These are phyloP conservation scores for Hormaphis cornu DNA, from an alignment of 1,140 invertebrate species.

Conservation along the genomic window DNA sequence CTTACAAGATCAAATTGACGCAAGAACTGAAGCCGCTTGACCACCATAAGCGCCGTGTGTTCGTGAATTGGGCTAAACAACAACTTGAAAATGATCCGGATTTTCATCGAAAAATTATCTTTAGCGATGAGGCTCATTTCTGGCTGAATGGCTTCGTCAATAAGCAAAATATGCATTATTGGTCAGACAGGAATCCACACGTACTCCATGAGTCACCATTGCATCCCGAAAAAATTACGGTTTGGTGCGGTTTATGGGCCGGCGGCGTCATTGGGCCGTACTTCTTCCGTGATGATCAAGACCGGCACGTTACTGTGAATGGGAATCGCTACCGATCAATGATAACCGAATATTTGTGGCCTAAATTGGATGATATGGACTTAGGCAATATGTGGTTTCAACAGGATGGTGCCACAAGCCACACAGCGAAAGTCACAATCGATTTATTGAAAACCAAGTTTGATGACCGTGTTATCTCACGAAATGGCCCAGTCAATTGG, in stretches of 20 bases:
- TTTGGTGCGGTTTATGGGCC: constrained; percentile 35
- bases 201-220: constrained; percentile 39
- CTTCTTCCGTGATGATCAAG: not conserved
- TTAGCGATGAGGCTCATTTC: constrained; percentile 39
- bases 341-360: not conserved
- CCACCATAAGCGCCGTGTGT: not conserved
- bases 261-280: not conserved
- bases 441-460: not conserved
- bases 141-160: constrained; percentile 38
- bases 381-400: not conserved
- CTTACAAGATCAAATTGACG: not conserved
- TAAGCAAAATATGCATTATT: constrained; percentile 39
- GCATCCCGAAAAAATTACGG: constrained; percentile 40
- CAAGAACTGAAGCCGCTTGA: not conserved
- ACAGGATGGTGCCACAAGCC: not conserved
- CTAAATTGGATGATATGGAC: not conserved
- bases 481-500: not conserved
- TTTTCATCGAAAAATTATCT: constrained; percentile 17
- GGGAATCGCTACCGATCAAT: not conserved
- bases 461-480: not conserved
- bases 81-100: not conserved
- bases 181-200: constrained; percentile 38
- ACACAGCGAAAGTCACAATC: not conserved
- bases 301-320: constrained; percentile 31
- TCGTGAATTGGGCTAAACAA: not conserved